Conservation (phyloP, 30 jellyfish, hydroid and myxozoan genomes). For the Aurelia coerulea region DNA sequence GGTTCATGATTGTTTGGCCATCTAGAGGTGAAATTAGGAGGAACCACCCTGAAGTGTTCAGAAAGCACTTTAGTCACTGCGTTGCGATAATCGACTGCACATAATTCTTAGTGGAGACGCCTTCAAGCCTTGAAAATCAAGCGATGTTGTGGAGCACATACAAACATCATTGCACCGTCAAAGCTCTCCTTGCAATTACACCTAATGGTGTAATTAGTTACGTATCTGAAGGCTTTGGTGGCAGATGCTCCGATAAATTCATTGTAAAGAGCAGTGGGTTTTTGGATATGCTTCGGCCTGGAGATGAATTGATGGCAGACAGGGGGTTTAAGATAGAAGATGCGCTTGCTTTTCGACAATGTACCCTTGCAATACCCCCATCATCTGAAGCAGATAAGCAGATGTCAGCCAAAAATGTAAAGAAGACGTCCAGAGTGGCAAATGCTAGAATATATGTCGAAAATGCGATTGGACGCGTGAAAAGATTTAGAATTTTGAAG, state of each 20-base stretch:
- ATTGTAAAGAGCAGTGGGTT: neutral
- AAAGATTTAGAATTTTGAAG: too few species aligned
- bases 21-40: neutral
- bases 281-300: neutral
- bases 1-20: neutral
- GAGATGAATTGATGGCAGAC: neutral
- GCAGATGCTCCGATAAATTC: too few species aligned
- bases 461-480: too few species aligned
- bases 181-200: too few species aligned
- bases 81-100: conserved; percentile 14
- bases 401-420: too few species aligned
- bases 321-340: conserved; percentile 5
- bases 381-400: too few species aligned
- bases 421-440: too few species aligned
- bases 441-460: too few species aligned
- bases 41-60: conserved; percentile 9
- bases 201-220: too few species aligned
- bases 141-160: conserved; percentile 5
- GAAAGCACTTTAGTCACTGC: neutral
- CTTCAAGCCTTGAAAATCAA: conserved; percentile 1
- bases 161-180: neutral
- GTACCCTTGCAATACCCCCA: neutral
- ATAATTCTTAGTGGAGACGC: conserved; percentile 9
- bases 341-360: neutral
- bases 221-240: too few species aligned